A percentile compares a stretch with the other conserved stretches of the same genome.
Conservation (phyloP, 35 echinoderm and acorn worm genomes). For the Chiridota heheva region DNA sequence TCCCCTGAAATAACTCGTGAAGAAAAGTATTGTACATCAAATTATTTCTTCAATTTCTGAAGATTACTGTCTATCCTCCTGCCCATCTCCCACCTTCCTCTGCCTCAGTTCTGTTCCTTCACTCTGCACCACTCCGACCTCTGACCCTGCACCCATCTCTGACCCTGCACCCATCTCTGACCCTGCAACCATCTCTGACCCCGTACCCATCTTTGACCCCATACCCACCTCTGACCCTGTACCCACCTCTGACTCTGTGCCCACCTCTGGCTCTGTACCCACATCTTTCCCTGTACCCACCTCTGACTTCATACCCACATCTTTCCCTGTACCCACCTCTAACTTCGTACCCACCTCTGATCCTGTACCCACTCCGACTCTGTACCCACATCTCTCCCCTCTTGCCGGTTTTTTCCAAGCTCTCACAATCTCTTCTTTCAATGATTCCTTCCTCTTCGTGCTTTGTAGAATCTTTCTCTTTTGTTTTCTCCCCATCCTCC, state of each 20-base stretch:
- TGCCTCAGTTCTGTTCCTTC: too few relatives aligned
- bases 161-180: neutral
- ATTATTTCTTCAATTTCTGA: too few relatives aligned
- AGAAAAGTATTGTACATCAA: too few relatives aligned
- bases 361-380: neutral
- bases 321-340: neutral
- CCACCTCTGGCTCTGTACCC: too few relatives aligned
- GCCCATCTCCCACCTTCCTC: too few relatives aligned
- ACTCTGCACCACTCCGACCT: too few relatives aligned
- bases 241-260: too few relatives aligned
- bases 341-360: neutral
- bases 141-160: constrained; percentile 12
- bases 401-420: neutral
- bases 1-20: too few relatives aligned
- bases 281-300: too few relatives aligned
- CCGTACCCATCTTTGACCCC: neutral
- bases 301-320: neutral
- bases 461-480: neutral
- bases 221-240: neutral
- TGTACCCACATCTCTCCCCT: neutral
- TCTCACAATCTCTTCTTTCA: neutral
- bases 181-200: neutral
- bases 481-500: neutral
- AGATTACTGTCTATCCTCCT: too few relatives aligned
- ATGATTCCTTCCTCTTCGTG: neutral